Percentiles rank a stretch among this genome's conserved stretches.
These are phyloP conservation scores for Calameuta pallipes DNA, from an alignment of 2,888 invertebrate genomes.

Conservation along the genomic window DNA sequence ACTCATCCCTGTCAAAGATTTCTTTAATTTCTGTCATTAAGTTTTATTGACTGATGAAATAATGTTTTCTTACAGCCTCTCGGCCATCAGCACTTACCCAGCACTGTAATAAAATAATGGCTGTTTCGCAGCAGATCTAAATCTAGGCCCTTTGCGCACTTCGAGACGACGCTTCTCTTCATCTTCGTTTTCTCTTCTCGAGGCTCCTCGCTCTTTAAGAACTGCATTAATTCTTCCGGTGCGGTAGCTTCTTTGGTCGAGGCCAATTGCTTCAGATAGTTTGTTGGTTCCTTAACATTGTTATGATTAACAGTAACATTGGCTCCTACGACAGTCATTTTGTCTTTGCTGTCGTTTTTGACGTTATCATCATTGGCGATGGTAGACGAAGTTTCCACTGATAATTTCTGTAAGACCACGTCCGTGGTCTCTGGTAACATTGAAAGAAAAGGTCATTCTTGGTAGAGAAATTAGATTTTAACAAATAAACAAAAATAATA, in stretches of 20 bases:
- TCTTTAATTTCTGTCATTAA: not conserved
- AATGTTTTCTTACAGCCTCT: not conserved
- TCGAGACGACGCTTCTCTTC: not conserved
- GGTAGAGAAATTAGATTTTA: not conserved
- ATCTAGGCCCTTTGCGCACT: slow-evolving; percentile 40
- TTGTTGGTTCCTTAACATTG: not conserved
- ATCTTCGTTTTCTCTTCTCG: not conserved
- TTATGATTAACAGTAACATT: not conserved
- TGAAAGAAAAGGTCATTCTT: not conserved
- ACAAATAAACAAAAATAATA: not conserved
- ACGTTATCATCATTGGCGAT: not conserved
- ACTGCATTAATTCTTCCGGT: not conserved
- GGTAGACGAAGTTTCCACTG: not conserved
- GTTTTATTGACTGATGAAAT: not conserved
- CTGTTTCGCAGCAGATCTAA: slow-evolving; percentile 44
- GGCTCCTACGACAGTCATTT: not conserved
- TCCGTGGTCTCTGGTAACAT: slow-evolving; percentile 18
- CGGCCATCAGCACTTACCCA: slow-evolving; percentile 30
- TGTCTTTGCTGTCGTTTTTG: not conserved
- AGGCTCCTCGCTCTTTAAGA: not conserved
- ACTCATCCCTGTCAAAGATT: slow-evolving; percentile 58
- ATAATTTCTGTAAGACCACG: slow-evolving; percentile 5
- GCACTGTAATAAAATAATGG: slow-evolving; percentile 38
- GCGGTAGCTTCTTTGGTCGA: not conserved
- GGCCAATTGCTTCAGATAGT: not conserved